Conservation (phyloP, 92 coral and sea anemone species). For the Montipora capitata region DNA sequence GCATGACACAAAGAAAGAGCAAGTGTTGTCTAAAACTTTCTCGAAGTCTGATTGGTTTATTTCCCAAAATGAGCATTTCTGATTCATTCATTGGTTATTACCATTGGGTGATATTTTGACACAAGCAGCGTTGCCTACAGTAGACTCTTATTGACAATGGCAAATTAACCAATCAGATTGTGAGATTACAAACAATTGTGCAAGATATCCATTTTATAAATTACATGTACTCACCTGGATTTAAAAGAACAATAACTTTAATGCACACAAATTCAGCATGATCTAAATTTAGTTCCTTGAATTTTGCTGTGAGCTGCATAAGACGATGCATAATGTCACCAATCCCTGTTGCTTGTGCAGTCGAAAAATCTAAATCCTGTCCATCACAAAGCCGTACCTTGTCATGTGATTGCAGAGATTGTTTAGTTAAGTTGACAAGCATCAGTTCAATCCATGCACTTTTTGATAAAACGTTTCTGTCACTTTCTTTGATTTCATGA, state of each 20-base stretch:
- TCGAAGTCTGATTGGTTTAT: too few species aligned
- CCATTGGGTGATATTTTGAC: not conserved
- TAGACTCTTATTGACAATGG: too few species aligned
- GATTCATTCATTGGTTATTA: too few species aligned
- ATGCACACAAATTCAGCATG: conserved; percentile 95
- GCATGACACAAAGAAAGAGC: too few species aligned
- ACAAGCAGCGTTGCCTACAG: not conserved
- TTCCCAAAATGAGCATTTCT: too few species aligned
- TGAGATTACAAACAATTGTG: too few species aligned
- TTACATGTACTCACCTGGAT: conserved; percentile 85
- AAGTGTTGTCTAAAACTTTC: too few species aligned
- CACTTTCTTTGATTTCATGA: conserved; percentile 60
- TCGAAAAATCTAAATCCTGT: conserved; percentile 85
- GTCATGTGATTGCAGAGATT: conserved; percentile 75
- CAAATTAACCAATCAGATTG: too few species aligned
- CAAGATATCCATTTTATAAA: too few species aligned
- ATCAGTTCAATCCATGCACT: conserved; percentile 95
- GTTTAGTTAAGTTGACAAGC: conserved; percentile 85
- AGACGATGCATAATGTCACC: conserved; percentile 97
- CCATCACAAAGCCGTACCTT: conserved; percentile 85
- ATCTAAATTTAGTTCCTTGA: conserved; percentile 90
- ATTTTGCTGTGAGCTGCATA: conserved; percentile 91
- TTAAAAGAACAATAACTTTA: conserved; percentile 88
- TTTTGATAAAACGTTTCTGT: conserved; percentile 72
- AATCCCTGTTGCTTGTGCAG: conserved; percentile 93